phyloP scores from a whole-genome alignment of 2,888 invertebrate genomes.

The Hemicrepidius hirtus region DNA sequence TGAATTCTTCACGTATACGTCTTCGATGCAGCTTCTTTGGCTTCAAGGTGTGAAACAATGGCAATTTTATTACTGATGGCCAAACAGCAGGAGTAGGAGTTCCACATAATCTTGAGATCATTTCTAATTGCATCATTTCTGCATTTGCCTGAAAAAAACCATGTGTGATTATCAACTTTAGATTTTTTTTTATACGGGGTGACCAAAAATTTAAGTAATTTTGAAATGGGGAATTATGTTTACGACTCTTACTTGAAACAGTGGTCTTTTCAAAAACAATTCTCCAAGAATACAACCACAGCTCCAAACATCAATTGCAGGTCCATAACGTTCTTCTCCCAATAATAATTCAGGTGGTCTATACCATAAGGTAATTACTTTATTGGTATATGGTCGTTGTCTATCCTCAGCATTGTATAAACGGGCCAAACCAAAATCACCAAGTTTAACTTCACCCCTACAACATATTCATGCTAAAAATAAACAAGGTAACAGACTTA shows the following conservation, averaged over 20 bases:
- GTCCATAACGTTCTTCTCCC: conserved; percentile 98
- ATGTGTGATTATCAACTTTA: too few species aligned
- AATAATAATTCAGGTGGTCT: conserved; percentile 96
- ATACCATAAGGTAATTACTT: conserved; percentile 99
- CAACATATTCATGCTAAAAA: conserved; percentile 56
- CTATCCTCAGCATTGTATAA: conserved; percentile 96
- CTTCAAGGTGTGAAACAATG: conserved; percentile 92
- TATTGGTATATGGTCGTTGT: conserved; percentile 97
- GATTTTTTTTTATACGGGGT: too few species aligned
- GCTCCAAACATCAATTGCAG: conserved; percentile 99
- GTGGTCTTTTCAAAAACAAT: conserved; percentile 94
- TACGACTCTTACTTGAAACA: conserved; percentile 93
- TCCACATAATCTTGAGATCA: conserved; percentile 95
- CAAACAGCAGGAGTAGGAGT: conserved; percentile 97
- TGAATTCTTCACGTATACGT: conserved; percentile 93
- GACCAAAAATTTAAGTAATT: too few species aligned
- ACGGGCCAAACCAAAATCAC: conserved; percentile 98
- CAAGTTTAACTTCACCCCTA: conserved; percentile 99
- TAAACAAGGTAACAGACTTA: not conserved
- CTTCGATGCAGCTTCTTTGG: conserved; percentile 93
- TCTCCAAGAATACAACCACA: conserved; percentile 99
- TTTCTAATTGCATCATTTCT: conserved; percentile 95
- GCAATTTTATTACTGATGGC: conserved; percentile 96
- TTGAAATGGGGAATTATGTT: too few species aligned
- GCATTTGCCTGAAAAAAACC: conserved; percentile 82